Percentiles rank a stretch among this genome's conserved stretches.
Conservation (phyloP, 2,888 invertebrate species). For the Ophraella communa region DNA sequence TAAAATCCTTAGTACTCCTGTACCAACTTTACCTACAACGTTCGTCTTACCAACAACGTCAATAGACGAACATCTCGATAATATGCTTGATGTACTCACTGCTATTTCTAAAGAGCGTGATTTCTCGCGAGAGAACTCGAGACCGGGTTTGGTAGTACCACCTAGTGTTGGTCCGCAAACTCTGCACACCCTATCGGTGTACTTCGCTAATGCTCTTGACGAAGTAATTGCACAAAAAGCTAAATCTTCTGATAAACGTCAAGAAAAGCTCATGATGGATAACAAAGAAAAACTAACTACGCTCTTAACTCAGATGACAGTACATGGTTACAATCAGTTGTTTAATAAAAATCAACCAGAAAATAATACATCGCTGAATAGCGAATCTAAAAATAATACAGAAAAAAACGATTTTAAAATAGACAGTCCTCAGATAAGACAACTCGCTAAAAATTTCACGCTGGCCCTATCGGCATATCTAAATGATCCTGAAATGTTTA, state of each 20-base stretch:
- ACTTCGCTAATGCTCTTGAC: conserved; percentile 76
- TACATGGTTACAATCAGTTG: conserved; percentile 67
- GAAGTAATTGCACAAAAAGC: conserved; percentile 61
- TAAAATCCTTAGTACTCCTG: conserved; percentile 27
- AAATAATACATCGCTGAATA: background rate
- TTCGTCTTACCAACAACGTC: conserved; percentile 54
- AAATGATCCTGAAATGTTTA: conserved; percentile 82
- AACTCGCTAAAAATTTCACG: conserved; percentile 84
- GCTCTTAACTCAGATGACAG: conserved; percentile 71
- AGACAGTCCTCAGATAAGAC: conserved; percentile 72
- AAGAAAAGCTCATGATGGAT: conserved; percentile 48
- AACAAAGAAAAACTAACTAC: conserved; percentile 63
- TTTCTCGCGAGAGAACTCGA: conserved; percentile 60
- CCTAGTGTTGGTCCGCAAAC: conserved; percentile 80
- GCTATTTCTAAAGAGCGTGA: conserved; percentile 65
- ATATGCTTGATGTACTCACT: conserved; percentile 72
- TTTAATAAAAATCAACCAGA: conserved; percentile 50
- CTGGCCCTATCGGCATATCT: conserved; percentile 82
- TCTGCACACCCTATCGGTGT: conserved; percentile 78
- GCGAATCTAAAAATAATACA: background rate
- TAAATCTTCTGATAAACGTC: conserved; percentile 26
- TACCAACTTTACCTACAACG: conserved; percentile 48
- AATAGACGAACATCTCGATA: conserved; percentile 72
- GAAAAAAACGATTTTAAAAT: conserved; percentile 3
- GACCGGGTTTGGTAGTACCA: conserved; percentile 72